A percentile compares a stretch with the other conserved stretches of the same genome.
Conservation (phyloP, 2,888 invertebrate genomes). For the Agrotis exclamationis region DNA sequence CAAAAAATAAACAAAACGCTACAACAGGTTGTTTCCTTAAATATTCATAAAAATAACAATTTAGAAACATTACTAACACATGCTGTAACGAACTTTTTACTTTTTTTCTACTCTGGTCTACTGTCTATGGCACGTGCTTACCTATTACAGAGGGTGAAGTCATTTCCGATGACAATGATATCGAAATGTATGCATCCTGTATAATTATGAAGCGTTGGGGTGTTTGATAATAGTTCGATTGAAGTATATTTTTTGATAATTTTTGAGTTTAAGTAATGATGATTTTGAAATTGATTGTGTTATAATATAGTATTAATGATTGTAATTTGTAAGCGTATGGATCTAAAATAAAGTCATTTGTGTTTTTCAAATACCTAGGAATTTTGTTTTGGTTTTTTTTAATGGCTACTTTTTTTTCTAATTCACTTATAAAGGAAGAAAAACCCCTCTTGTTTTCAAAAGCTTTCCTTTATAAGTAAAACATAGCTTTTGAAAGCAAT, state of each 20-base stretch:
- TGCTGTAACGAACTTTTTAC: conserved; percentile 61
- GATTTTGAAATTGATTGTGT: conserved; percentile 25
- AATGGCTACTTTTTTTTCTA: too few species aligned
- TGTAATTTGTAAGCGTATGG: not conserved
- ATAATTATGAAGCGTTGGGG: conserved; percentile 61
- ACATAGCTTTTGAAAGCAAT: too few species aligned
- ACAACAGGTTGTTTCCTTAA: conserved; percentile 40
- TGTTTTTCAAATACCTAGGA: too few species aligned
- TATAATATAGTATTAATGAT: not conserved
- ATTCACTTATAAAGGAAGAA: too few species aligned
- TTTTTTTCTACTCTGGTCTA: conserved; percentile 65
- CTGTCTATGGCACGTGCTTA: conserved; percentile 78
- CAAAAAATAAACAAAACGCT: conserved; percentile 9
- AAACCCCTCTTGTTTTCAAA: too few species aligned
- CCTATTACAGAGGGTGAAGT: conserved; percentile 83
- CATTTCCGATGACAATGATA: conserved; percentile 88
- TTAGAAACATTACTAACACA: conserved; percentile 53
- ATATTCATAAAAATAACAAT: conserved; percentile 49
- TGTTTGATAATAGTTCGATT: conserved; percentile 38
- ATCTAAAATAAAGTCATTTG: not conserved
- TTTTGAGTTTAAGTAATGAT: not conserved
- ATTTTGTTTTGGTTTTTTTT: too few species aligned
- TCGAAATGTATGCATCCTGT: conserved; percentile 75
- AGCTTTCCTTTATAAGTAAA: too few species aligned
- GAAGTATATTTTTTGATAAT: conserved; percentile 17